phyloP scores from a whole-genome alignment of 2,888 invertebrate species.

The Asteroscopus sphinx region DNA sequence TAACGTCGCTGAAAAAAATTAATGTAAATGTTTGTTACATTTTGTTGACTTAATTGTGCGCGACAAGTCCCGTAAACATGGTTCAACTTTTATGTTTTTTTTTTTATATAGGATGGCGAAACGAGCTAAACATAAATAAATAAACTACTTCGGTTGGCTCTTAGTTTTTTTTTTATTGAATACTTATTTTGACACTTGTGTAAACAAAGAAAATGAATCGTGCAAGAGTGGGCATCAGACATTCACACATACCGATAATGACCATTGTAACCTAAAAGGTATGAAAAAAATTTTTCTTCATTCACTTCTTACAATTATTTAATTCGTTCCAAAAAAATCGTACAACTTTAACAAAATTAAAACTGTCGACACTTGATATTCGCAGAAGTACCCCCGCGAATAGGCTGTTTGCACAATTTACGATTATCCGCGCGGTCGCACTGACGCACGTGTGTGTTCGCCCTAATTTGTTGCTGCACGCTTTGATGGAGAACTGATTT shows the following conservation, averaged over 20 bases:
- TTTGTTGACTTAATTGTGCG: too few species aligned
- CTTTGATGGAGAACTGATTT: slow-evolving; percentile 42
- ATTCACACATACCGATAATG: slow-evolving; percentile 7
- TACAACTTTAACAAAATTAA: slow-evolving; percentile 51
- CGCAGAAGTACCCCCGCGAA: slow-evolving; percentile 33
- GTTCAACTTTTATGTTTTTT: too few species aligned
- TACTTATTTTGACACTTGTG: too few species aligned
- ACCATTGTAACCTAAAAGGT: neutral
- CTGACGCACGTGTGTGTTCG: slow-evolving; percentile 57
- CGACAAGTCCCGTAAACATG: too few species aligned
- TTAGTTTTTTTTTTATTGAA: too few species aligned
- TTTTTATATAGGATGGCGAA: too few species aligned
- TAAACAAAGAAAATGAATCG: too few species aligned
- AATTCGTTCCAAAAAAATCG: slow-evolving; percentile 25
- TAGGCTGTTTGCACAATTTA: slow-evolving; percentile 63
- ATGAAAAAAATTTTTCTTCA: slow-evolving; percentile 1
- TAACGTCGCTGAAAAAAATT: too few species aligned
- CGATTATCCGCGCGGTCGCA: slow-evolving; percentile 58
- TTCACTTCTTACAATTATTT: slow-evolving; percentile 25
- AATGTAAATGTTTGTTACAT: too few species aligned
- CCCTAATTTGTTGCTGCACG: slow-evolving; percentile 50
- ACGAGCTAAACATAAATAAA: too few species aligned
- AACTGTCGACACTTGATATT: slow-evolving; percentile 59
- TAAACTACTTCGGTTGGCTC: too few species aligned
- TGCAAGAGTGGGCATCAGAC: too few species aligned